These are phyloP conservation scores for Cossypha heuglini DNA, from an alignment of 2,797 vertebrate species.

Conservation along the genomic window DNA sequence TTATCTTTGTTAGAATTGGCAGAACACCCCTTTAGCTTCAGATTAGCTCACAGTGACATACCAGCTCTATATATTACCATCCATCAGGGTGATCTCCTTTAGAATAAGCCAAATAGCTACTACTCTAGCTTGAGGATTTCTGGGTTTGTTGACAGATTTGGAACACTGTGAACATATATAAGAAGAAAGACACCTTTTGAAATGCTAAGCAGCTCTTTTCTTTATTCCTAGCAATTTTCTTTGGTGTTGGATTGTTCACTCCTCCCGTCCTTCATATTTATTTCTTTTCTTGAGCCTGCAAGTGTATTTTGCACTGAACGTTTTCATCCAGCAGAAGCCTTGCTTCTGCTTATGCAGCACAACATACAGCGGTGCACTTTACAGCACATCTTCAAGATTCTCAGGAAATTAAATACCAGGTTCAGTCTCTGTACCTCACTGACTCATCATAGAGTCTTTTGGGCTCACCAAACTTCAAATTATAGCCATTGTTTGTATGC, in stretches of 20 bases:
- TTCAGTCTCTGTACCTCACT: not conserved
- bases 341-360: not conserved
- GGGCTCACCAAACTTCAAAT: not conserved
- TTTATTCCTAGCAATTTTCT: constrained; percentile 18
- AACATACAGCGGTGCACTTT: not conserved
- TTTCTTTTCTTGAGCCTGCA: not conserved
- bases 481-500: not conserved
- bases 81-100: constrained; percentile 39
- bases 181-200: constrained; percentile 22
- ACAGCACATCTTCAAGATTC: not conserved
- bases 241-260: not conserved
- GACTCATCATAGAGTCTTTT: not conserved
- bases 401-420: not conserved
- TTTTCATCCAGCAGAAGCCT: not conserved
- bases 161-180: not conserved
- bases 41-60: constrained; percentile 33
- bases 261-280: not conserved
- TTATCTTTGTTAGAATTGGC: constrained; percentile 73
- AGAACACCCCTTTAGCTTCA: constrained; percentile 38
- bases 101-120: constrained; percentile 15
- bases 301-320: not conserved
- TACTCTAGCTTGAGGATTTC: constrained; percentile 3
- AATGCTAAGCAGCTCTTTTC: constrained; percentile 31
- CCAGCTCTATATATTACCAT: constrained; percentile 35
- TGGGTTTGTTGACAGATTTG: not conserved